phyloP scores from a whole-genome alignment of 53 echinoderm and acorn worm genomes.

The Paracentrotus lividus region DNA sequence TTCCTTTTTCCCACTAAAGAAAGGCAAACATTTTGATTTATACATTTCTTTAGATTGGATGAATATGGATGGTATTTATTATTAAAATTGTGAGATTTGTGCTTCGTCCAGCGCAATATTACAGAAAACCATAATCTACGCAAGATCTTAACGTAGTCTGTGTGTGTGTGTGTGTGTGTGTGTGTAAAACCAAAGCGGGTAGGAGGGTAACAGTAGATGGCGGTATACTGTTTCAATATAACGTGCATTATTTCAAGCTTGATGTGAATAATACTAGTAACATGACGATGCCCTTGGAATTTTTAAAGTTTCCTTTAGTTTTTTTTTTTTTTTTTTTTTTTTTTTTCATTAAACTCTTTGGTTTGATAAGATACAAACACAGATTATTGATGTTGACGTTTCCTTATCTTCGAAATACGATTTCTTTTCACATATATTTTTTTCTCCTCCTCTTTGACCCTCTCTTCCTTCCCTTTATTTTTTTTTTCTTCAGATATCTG shows the following conservation, averaged over 20 bases:
- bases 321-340: too few relatives aligned
- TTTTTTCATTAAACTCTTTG: too few relatives aligned
- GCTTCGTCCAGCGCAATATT: background rate
- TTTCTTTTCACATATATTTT: too few relatives aligned
- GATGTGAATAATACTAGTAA: too few relatives aligned
- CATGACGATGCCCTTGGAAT: too few relatives aligned
- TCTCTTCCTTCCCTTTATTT: background rate
- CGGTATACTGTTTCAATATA: background rate
- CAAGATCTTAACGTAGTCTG: background rate
- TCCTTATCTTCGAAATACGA: background rate
- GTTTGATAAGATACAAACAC: too few relatives aligned
- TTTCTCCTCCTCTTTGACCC: background rate
- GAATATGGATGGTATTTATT: background rate
- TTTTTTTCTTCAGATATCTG: constrained; percentile 74
- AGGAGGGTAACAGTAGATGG: background rate
- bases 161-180: too few relatives aligned
- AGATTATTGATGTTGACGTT: too few relatives aligned
- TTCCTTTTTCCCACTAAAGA: background rate
- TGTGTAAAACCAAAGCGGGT: too few relatives aligned
- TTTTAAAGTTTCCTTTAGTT: too few relatives aligned
- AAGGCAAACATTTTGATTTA: background rate
- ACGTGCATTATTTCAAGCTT: too few relatives aligned
- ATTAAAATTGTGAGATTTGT: background rate
- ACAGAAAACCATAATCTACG: background rate
- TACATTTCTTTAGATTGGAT: background rate